Conservation (phyloP, 2,797 vertebrate species). For the Podargus strigoides region DNA sequence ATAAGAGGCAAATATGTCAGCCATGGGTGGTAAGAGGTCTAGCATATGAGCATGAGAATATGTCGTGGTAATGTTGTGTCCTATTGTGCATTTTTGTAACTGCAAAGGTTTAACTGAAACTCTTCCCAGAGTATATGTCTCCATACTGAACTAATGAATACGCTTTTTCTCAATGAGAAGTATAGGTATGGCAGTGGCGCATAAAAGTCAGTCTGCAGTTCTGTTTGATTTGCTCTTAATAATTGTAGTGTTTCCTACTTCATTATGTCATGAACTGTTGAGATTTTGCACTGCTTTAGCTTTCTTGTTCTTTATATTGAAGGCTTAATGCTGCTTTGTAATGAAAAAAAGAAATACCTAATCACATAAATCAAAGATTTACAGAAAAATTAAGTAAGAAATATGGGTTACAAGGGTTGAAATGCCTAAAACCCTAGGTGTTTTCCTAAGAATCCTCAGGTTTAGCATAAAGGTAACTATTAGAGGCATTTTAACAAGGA, state of each 20-base stretch:
- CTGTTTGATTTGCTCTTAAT: not conserved
- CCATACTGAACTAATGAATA: not conserved
- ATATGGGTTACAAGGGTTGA: not conserved
- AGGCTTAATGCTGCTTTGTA: not conserved
- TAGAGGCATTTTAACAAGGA: not conserved
- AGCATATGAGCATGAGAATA: not conserved
- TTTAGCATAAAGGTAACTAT: not conserved
- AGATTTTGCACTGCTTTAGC: not conserved
- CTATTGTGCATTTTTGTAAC: not conserved
- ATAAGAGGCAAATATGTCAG: not conserved
- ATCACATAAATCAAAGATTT: not conserved
- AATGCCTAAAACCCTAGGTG: not conserved
- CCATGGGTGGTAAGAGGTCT: not conserved
- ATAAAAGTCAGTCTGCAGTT: accelerated
- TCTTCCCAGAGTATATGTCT: not conserved
- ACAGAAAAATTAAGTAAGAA: not conserved
- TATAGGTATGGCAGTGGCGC: not conserved
- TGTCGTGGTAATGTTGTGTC: not conserved
- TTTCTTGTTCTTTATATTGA: not conserved
- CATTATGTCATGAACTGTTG: not conserved
- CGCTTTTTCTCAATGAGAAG: not conserved
- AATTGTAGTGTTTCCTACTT: not conserved
- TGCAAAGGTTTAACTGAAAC: not conserved
- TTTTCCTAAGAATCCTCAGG: not conserved
- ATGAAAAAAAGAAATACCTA: not conserved